phyloP scores from a whole-genome alignment of 2,797 vertebrate species.

The Mormyrops attenuatus region DNA sequence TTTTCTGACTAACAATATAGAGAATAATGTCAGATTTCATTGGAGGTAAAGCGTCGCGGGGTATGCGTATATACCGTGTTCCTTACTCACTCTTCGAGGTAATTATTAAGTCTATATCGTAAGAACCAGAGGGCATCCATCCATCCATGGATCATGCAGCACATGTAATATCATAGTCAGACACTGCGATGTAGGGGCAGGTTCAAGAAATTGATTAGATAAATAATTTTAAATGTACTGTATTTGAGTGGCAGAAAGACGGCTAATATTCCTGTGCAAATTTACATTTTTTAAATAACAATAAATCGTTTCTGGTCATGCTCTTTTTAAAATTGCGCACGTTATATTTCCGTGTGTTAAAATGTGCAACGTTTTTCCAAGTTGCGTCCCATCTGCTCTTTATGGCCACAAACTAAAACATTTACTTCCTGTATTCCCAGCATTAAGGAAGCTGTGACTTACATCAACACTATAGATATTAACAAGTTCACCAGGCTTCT shows the following conservation, averaged over 20 bases:
- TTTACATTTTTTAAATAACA: neutral
- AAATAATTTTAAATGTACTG: neutral
- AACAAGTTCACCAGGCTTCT: slow-evolving; percentile 83
- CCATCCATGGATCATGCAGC: neutral
- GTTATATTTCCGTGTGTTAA: neutral
- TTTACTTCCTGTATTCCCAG: slow-evolving; percentile 48
- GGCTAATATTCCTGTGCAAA: neutral
- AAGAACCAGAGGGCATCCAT: neutral
- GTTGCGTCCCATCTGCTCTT: neutral
- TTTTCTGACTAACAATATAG: neutral
- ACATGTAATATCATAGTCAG: neutral
- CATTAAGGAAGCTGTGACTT: slow-evolving; percentile 80
- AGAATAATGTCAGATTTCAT: neutral
- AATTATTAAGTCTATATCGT: neutral
- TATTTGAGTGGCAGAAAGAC: neutral
- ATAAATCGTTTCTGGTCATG: neutral
- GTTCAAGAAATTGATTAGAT: neutral
- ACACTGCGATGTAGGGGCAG: neutral
- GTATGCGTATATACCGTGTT: neutral
- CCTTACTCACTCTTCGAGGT: neutral
- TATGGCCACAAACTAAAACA: neutral
- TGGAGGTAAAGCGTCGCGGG: neutral
- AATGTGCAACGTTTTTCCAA: neutral
- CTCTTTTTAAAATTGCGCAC: neutral
- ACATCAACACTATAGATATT: slow-evolving; percentile 75